A percentile compares a stretch with the other conserved stretches of the same genome.
These are phyloP conservation scores for Campaea margaritaria DNA, from an alignment of 2,888 invertebrate species.

Conservation along the genomic window DNA sequence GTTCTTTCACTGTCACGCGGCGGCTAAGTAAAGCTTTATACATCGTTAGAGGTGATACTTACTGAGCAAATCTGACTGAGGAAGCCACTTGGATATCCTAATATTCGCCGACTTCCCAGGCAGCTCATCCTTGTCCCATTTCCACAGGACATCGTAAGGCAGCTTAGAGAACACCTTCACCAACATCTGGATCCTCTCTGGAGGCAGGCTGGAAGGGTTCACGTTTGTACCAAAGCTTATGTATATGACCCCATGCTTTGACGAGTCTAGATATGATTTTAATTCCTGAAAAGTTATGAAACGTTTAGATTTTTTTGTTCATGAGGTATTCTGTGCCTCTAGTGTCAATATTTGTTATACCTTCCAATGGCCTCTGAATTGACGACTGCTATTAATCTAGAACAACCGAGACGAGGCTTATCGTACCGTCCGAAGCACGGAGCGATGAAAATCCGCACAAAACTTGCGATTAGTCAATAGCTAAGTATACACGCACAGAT, in stretches of 20 bases:
- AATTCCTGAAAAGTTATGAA: conserved; percentile 53
- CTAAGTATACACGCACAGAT: too few relatives aligned
- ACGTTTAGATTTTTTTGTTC: too few relatives aligned
- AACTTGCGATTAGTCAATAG: too few relatives aligned
- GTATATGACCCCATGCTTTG: conserved; percentile 60
- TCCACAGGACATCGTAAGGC: conserved; percentile 64
- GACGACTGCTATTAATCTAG: too few relatives aligned
- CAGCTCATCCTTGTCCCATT: conserved; percentile 61
- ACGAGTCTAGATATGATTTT: conserved; percentile 55
- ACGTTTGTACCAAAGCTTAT: conserved; percentile 66
- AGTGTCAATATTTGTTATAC: too few relatives aligned
- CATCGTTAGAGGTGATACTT: conserved; percentile 33
- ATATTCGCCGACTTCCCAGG: conserved; percentile 57
- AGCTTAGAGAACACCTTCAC: conserved; percentile 56
- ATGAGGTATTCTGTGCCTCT: too few relatives aligned
- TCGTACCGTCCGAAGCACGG: too few relatives aligned
- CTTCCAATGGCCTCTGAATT: too few relatives aligned
- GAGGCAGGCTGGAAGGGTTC: conserved; percentile 50
- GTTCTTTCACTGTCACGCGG: too few relatives aligned
- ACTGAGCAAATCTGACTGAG: conserved; percentile 61
- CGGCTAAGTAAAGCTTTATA: not conserved
- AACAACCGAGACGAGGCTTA: too few relatives aligned
- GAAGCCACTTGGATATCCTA: conserved; percentile 63
- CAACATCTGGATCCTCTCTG: conserved; percentile 52
- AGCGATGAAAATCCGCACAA: too few relatives aligned